Evolutionary conservation across 2,797 vertebrate species (phyloP), one percentile per base, ranked within the genome.

Genomic region (Oreochromis grahami): DNA sequence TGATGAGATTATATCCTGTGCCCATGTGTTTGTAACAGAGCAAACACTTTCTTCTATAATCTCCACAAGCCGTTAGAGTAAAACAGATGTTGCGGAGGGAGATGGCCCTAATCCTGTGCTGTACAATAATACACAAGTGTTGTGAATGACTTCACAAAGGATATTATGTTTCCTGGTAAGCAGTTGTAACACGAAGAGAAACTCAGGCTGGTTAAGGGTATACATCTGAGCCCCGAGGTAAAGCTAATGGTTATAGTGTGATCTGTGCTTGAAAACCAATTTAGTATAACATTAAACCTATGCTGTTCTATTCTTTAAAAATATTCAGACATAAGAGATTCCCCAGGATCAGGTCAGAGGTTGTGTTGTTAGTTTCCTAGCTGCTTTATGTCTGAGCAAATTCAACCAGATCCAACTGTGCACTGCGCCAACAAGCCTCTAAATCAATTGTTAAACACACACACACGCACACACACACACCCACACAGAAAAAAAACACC

Each of bases 1-100:
- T 95, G 90, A 96, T 92, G 89, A 94, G 95, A 96, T 96, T 95
- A 95, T 94, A 95, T 90, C 87, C 88, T 79, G 85, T 56, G 83
- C 84, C 90, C 89, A 70, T 91, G 92, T 94, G 92, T 92, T 93
- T 93, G 93, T 90, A 93, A 93, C 88, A 63, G 90, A 95, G 91
- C 89, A 88, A 84, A 89, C 36, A 82, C 81, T 91, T 93, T 87
- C 88, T 51, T 58, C 52, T 24, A 50, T 94, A 94, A 94, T 94
- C 94, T 94, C 87, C 34, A 41, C 17, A 76, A 91, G 92, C 89
- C 87, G 91, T 91, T 78, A 86, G 86, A 86, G 84, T 86, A 89
- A 94, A 94, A 87, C 94, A 95, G 91, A 93, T 94, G 93, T 89
- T 76, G 58, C 58, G 76, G 83, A 90, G 84, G 87, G 89, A 90